phyloP scores from a whole-genome alignment of 2,888 invertebrate species.

The Nasonovia ribisnigri region DNA sequence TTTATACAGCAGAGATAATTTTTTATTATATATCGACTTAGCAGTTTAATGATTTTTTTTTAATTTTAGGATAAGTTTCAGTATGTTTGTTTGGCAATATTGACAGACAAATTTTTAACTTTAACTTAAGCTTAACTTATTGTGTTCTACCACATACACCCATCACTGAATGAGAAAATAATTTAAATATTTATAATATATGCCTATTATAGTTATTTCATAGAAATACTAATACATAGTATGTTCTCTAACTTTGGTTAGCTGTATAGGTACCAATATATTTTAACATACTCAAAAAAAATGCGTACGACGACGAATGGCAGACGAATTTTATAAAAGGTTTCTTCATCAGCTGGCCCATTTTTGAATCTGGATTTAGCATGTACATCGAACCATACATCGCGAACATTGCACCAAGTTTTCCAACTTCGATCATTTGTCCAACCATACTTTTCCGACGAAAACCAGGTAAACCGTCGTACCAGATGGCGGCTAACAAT shows the following conservation, averaged over 20 bases:
- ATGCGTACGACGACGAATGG: conserved; percentile 95
- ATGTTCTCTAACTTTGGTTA: not conserved
- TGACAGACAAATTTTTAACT: not conserved
- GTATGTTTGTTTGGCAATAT: not conserved
- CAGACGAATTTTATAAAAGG: conserved; percentile 99
- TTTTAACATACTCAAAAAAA: conserved; percentile 87
- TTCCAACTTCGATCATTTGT: conserved; percentile 87
- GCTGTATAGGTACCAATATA: not conserved
- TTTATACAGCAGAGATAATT: not conserved
- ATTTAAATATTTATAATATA: not conserved
- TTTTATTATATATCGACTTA: not conserved
- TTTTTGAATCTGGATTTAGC: conserved; percentile 87
- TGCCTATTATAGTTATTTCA: not conserved
- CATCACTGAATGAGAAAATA: too few relatives aligned
- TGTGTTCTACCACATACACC: not conserved
- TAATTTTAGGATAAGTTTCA: not conserved
- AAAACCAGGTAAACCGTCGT: conserved; percentile 97
- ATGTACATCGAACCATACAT: conserved; percentile 93
- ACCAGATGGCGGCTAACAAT: conserved; percentile 95
- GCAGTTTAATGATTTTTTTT: not conserved
- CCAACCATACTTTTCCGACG: conserved; percentile 90
- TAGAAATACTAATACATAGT: not conserved
- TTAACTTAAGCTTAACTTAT: not conserved
- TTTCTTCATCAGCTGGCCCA: conserved; percentile 93
- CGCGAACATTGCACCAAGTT: conserved; percentile 92